Evolutionary conservation across 2,113 vertebrate genomes (phyloP), one percentile per base, ranked within the genome.

Genomic region (Anarhynchus alexandrinus): DNA sequence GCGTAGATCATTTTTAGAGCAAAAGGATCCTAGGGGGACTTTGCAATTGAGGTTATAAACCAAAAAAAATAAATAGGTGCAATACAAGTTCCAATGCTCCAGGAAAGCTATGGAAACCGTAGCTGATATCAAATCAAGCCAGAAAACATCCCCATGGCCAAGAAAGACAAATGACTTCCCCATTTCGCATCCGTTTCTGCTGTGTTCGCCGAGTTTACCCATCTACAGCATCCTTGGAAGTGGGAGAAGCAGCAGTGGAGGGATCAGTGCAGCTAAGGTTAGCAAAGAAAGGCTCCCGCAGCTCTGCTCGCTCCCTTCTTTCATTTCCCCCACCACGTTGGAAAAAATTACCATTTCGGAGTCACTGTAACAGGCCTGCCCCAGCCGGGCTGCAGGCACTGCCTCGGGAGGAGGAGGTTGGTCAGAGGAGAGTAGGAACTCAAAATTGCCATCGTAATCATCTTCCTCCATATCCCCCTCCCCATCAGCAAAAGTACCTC

Each of bases 301-400:
- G 92, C 94, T 93, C 94, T 82, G n/a, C 95, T 96, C 65, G 36
- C 95, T 97, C 83, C 87, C 86, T 96, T 82, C 10, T 79, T 72
- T 81, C n/a, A 45, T 42, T 64, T 85, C 45, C 91, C 89, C 91
- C 97, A 78, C 84, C 76, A 79, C 30, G 2, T 1, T 47, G 59
- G 96, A 93, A 97, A 98, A 98, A 98, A 98, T 99, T 99, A 99
- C 99, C 99, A 99, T 99, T 99, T 99, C 99, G 74, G 99, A 99
- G 99, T 99, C 99, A 99, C 99, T 99, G 99, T 99, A 99, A 99
- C 99, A 99, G 97, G 99, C 98, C 98, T 99, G 99, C 96, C 98
- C 98, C 96, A 98, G 97, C 96, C 98, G 98, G 97, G 98, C 98
- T 95, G 98, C 98, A 62, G 98, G 97, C 97, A 98, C 98, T 78